Conservation (phyloP, 1,140 invertebrate species). For the Cylas formicarius region DNA sequence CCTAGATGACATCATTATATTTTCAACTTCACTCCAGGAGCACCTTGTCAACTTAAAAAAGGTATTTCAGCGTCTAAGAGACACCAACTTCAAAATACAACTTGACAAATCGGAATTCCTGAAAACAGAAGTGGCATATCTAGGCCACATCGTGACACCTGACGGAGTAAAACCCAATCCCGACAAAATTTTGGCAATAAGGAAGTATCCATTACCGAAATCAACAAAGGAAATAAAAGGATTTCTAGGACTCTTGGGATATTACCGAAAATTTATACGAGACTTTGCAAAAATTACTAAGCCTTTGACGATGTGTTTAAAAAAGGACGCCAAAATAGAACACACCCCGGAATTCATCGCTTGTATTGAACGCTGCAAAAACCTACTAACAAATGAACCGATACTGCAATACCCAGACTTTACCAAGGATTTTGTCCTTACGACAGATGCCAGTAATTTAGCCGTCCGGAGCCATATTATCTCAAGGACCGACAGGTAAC, state of each 20-base stretch:
- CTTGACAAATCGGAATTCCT: conserved; percentile 31
- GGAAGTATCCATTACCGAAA: conserved; percentile 24
- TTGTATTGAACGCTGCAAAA: conserved; percentile 3
- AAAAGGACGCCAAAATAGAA: conserved; percentile 9
- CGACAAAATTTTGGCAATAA: conserved; percentile 18
- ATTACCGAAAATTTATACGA: conserved; percentile 24
- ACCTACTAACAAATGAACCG: conserved; percentile 19
- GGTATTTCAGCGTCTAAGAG: conserved; percentile 1
- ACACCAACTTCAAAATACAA: conserved; percentile 19
- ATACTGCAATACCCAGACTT: conserved; percentile 34
- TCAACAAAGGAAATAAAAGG: conserved; percentile 23
- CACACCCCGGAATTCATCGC: not conserved
- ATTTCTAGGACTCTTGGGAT: conserved; percentile 25
- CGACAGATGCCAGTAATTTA: conserved; percentile 32
- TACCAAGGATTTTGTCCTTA: conserved; percentile 33
- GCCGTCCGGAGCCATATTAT: conserved; percentile 31
- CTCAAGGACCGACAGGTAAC: conserved; percentile 8
- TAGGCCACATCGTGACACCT: conserved; percentile 25
- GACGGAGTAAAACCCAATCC: conserved; percentile 23
- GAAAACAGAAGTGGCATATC: conserved; percentile 38
- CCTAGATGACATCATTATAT: conserved; percentile 20
- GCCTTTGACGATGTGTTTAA: conserved; percentile 10
- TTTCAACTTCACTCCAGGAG: conserved; percentile 12
- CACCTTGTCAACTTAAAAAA: conserved; percentile 8
- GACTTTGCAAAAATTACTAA: conserved; percentile 6